Conservation (phyloP, 2,113 vertebrate species). For the Athene noctua region DNA sequence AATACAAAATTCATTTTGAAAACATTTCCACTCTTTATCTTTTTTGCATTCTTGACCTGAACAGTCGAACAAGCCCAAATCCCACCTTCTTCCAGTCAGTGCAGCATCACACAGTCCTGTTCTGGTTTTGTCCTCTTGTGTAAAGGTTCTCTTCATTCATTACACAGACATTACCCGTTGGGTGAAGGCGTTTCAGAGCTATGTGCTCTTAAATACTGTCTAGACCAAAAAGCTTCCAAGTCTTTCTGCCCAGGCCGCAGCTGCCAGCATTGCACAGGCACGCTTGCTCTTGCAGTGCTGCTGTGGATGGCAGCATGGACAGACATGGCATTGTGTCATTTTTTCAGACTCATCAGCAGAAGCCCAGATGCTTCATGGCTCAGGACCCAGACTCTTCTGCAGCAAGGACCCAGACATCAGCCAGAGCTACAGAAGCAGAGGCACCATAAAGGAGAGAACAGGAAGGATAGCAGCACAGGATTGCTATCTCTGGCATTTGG, state of each 20-base stretch:
- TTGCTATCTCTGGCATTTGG: neutral
- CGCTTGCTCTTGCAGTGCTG: neutral
- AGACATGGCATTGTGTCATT: accelerated
- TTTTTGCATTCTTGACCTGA: neutral
- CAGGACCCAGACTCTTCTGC: neutral
- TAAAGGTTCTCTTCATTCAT: neutral
- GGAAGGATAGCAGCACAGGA: neutral
- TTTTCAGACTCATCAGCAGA: neutral
- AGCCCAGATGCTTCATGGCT: neutral
- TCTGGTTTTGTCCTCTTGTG: neutral
- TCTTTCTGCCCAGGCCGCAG: neutral
- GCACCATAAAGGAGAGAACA: neutral
- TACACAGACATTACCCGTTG: accelerated
- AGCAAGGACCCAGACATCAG: neutral
- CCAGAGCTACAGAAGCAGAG: neutral
- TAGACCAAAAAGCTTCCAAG: neutral
- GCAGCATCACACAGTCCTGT: neutral
- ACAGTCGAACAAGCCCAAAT: neutral
- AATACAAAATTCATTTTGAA: neutral
- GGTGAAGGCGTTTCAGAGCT: neutral
- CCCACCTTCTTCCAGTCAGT: neutral
- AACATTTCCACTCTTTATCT: neutral
- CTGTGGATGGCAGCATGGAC: accelerated
- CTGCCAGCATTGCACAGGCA: neutral
- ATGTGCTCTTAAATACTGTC: neutral